phyloP scores from a whole-genome alignment of 2,113 vertebrate genomes.

The Rhinopithecus roxellana region DNA sequence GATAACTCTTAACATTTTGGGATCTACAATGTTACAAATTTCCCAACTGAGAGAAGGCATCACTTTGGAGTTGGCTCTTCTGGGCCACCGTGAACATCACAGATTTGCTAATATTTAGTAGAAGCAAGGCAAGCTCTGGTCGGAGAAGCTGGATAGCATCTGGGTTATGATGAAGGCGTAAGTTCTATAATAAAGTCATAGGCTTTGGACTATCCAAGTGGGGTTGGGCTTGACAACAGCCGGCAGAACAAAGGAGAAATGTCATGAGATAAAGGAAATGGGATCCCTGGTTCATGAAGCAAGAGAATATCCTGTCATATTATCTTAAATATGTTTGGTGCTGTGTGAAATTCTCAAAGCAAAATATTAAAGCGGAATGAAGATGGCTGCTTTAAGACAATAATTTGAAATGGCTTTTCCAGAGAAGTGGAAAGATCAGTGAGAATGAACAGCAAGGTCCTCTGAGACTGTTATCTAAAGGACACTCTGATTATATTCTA shows the following conservation, averaged over 20 bases:
- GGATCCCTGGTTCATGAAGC: neutral
- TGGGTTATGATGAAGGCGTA: neutral
- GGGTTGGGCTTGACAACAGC: neutral
- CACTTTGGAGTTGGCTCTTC: neutral
- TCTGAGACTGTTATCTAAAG: neutral
- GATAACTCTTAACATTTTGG: neutral
- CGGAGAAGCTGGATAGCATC: neutral
- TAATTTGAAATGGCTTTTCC: neutral
- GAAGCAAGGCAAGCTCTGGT: neutral
- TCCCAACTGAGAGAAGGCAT: neutral
- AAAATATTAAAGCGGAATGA: neutral
- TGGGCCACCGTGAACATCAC: neutral
- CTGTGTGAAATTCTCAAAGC: neutral
- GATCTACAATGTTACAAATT: neutral
- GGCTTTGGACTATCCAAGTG: neutral
- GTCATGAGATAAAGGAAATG: neutral
- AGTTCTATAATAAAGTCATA: neutral
- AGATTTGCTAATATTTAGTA: neutral
- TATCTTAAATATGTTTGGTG: neutral
- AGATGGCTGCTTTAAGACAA: neutral
- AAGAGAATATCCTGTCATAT: neutral
- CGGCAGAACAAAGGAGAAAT: neutral
- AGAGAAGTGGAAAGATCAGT: neutral
- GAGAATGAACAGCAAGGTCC: neutral
- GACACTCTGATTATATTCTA: neutral